phyloP scores from a whole-genome alignment of 2,113 vertebrate genomes.

The Procapra przewalskii region DNA sequence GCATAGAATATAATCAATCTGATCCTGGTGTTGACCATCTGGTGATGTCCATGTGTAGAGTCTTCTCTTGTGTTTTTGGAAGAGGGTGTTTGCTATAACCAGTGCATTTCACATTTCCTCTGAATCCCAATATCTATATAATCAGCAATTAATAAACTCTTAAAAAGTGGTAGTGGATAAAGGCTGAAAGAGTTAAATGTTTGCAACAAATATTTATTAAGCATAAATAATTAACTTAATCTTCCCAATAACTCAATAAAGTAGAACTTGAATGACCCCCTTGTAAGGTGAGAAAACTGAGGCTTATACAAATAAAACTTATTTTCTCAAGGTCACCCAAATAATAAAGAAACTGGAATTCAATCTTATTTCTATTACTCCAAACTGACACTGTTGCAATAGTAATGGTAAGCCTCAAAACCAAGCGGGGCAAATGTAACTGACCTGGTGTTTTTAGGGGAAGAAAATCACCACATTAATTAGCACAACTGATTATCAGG shows the following conservation, averaged over 20 bases:
- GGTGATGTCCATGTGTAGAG: too few relatives aligned
- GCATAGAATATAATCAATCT: too few relatives aligned
- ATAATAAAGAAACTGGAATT: background rate
- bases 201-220: background rate
- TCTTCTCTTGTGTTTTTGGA: too few relatives aligned
- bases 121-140: background rate
- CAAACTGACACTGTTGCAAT: background rate
- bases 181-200: background rate
- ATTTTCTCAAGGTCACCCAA: background rate
- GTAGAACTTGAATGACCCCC: background rate
- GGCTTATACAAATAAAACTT: background rate
- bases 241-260: background rate
- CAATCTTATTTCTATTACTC: background rate
- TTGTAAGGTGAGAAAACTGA: conserved; percentile 3
- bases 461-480: background rate
- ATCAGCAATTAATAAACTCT: background rate
- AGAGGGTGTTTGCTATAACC: too few relatives aligned
- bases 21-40: too few relatives aligned
- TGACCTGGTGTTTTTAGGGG: background rate
- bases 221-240: background rate
- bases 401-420: background rate
- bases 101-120: background rate
- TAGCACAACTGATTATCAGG: background rate
- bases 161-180: background rate
- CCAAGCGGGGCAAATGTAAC: background rate